Evolutionary conservation across 2,888 invertebrate species (phyloP).

Genomic region (Caenorhabditis becei): DNA sequence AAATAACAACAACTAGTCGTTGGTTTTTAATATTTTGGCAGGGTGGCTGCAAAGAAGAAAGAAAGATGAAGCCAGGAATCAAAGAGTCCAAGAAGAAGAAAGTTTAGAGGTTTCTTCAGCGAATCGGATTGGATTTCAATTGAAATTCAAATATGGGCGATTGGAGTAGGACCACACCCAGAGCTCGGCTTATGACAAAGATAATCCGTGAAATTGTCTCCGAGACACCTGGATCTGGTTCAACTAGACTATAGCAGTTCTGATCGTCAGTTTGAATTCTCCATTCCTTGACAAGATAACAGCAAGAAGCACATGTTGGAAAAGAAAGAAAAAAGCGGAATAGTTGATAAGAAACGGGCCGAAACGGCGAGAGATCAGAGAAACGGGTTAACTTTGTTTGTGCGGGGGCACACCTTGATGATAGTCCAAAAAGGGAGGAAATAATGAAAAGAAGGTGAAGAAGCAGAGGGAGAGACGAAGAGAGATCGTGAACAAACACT

Average conservation of each 20-base stretch:
- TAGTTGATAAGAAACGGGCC: conserved; percentile 1
- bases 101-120: too few relatives aligned
- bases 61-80: not conserved
- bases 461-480: conserved; percentile 17
- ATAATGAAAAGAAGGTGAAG: conserved; percentile 15
- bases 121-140: not conserved
- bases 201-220: too few relatives aligned
- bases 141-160: too few relatives aligned
- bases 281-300: too few relatives aligned
- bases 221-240: too few relatives aligned
- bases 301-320: not conserved
- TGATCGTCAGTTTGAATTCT: too few relatives aligned
- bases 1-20: not conserved
- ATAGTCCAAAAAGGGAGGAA: not conserved
- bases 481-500: conserved; percentile 6
- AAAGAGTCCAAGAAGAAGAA: not conserved
- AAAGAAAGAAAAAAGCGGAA: not conserved
- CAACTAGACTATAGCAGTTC: too few relatives aligned
- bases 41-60: not conserved
- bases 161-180: too few relatives aligned
- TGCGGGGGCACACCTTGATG: not conserved
- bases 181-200: too few relatives aligned
- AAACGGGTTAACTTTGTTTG: not conserved
- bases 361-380: not conserved
- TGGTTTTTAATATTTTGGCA: too few relatives aligned